Base-by-base conservation (phyloP, 2,888 invertebrate genomes). In the Parapristionchus giblindavisi region DNA sequence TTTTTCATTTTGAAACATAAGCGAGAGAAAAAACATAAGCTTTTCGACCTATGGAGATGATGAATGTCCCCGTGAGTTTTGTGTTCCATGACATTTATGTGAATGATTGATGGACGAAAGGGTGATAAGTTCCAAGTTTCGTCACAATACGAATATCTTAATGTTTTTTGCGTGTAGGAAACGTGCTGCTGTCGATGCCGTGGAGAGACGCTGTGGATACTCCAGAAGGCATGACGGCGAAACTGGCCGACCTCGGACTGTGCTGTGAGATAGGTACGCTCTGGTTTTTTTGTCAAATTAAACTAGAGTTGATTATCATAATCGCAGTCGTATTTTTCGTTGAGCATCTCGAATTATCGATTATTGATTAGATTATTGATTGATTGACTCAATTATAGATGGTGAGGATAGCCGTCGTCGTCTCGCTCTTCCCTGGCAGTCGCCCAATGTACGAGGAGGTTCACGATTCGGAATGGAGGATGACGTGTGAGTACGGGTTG, bases 381-480 rank as follows among this genome's bases (percentile, higher is more conserved):
- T 14, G 17, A 8, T 17, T 17, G 11, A 43, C 43, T 17, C 43
- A 14, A 8, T 43, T 43, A 17, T 43, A 71, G 70, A 56, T 34
- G 40, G 40, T 2, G 70, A 71, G 70, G 56, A 38, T 6, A 27
- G 29, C 27, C n/a, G 40, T 56, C 70, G 70, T 40, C 54, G 56
- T 24, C 73, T 73, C n/a, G 29, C 73, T 60, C 73, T 73, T 36
- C 61, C 73, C n/a, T 73, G 73, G 73, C 73, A 73, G n/a, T 60
- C 73, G 6, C 73, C 73, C 43, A 43, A 73, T 60, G 73, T 73
- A 51, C 40, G 61, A 36, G 51, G 11, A 27, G 73, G 73, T 32
- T 60, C 32, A 27, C n/a, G 36, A 51, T 73, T 36, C 34, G 38
- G 32, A 1, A 32, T 61, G 24, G 51, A 51, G 14, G 61, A 61